Conservation (phyloP, 64 coral and sea anemone species). For the Pocillopora verrucosa region DNA sequence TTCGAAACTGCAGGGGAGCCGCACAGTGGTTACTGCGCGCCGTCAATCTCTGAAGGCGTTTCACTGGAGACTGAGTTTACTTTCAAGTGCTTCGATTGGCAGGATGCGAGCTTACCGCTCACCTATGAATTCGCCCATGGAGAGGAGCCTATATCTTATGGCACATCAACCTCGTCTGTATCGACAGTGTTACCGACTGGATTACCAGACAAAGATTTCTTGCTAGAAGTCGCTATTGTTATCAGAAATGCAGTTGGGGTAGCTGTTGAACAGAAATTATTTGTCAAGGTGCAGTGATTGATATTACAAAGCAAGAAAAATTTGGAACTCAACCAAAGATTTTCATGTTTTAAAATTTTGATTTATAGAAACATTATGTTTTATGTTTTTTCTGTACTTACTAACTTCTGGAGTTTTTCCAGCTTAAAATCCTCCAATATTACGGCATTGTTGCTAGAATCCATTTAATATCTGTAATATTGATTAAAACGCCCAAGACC, state of each 20-base stretch:
- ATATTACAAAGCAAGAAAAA: not conserved
- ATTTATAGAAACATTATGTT: too few species aligned
- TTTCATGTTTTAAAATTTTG: not conserved
- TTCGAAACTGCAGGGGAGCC: constrained; percentile 28
- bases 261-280: not conserved
- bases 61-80: constrained; percentile 20
- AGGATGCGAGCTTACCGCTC: not conserved
- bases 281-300: constrained; percentile 9
- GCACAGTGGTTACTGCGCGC: not conserved
- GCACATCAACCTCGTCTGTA: not conserved
- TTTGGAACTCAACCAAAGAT: not conserved
- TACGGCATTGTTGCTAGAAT: too few species aligned
- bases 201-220: not conserved
- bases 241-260: constrained; percentile 32
- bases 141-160: constrained; percentile 21
- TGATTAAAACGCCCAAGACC: too few species aligned
- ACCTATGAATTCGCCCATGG: constrained; percentile 13
- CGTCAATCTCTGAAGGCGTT: constrained; percentile 1
- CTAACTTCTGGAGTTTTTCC: too few species aligned
- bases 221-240: constrained; percentile 16
- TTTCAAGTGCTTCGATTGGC: constrained; percentile 29
- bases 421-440: too few species aligned
- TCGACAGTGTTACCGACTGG: not conserved
- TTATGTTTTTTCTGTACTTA: too few species aligned
- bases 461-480: too few species aligned